Evolutionary conservation across 1,140 invertebrate genomes (phyloP).

Genomic region (Aplysia californica): DNA sequence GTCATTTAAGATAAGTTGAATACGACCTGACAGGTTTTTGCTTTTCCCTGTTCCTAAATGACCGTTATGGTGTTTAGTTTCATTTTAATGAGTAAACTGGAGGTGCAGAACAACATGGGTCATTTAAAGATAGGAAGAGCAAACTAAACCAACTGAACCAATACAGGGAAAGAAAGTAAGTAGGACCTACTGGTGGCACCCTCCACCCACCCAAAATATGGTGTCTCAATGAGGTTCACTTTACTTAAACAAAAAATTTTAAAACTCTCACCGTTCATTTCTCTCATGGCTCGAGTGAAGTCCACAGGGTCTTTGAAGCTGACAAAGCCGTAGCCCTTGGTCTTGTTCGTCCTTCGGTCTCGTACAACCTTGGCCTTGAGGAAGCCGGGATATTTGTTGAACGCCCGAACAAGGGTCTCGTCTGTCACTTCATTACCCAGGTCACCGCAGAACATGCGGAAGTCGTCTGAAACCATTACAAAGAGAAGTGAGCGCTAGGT

Average conservation of each 20-base stretch:
- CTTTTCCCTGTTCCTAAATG: too few species aligned
- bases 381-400: slow-evolving; percentile 96
- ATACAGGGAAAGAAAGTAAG: too few species aligned
- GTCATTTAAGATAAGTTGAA: too few species aligned
- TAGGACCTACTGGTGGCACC: too few species aligned
- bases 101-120: too few species aligned
- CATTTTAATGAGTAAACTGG: too few species aligned
- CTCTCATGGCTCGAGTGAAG: slow-evolving; percentile 98
- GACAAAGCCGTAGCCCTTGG: slow-evolving; percentile 98
- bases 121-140: too few species aligned
- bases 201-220: background rate
- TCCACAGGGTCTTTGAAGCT: slow-evolving; percentile 98
- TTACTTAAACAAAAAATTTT: background rate
- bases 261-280: slow-evolving; percentile 82
- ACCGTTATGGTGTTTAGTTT: too few species aligned
- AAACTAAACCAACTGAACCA: too few species aligned
- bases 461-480: slow-evolving; percentile 81
- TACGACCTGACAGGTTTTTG: too few species aligned
- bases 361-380: slow-evolving; percentile 94
- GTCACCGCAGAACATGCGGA: slow-evolving; percentile 98
- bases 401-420: slow-evolving; percentile 92
- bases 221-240: too few species aligned
- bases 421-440: slow-evolving; percentile 99
- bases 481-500: background rate
- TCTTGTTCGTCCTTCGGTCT: slow-evolving; percentile 97